These are phyloP conservation scores for Nansenia antarctica DNA, from an alignment of 2,113 vertebrate species.

Conservation along the genomic window DNA sequence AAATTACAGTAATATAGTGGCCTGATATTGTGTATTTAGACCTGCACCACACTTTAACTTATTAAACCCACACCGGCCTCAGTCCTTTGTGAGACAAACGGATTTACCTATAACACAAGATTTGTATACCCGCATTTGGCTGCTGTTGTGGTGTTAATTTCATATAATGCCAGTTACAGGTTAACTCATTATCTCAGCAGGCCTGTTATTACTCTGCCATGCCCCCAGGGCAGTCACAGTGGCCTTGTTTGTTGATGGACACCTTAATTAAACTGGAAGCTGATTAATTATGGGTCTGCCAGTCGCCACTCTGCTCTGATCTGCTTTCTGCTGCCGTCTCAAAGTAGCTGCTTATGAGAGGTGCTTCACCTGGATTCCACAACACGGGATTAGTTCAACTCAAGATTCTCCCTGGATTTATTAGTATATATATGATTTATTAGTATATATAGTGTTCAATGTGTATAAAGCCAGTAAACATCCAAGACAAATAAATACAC, in stretches of 20 bases:
- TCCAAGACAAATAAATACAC: background rate
- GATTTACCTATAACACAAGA: background rate
- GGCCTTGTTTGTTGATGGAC: constrained; percentile 67
- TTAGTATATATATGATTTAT: background rate
- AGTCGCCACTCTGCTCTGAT: constrained; percentile 46
- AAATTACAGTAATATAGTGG: background rate
- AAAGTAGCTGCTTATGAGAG: constrained; percentile 23
- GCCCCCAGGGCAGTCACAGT: constrained; percentile 24
- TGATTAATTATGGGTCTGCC: constrained; percentile 74
- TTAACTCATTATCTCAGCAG: constrained; percentile 61
- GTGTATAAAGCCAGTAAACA: too few species aligned
- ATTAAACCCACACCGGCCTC: background rate
- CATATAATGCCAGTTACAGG: constrained; percentile 50
- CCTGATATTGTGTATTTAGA: background rate
- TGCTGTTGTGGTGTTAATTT: constrained; percentile 5
- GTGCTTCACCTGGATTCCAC: constrained; percentile 5
- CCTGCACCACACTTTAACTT: background rate
- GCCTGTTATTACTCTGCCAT: constrained; percentile 36
- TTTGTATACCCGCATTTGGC: background rate
- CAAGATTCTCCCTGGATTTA: background rate
- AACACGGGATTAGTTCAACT: background rate
- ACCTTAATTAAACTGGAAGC: constrained; percentile 75
- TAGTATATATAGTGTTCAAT: background rate
- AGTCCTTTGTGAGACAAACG: background rate
- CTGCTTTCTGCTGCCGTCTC: constrained; percentile 27